Evolutionary conservation across 2,113 vertebrate species (phyloP).

Genomic region (Eulemur rufifrons): DNA sequence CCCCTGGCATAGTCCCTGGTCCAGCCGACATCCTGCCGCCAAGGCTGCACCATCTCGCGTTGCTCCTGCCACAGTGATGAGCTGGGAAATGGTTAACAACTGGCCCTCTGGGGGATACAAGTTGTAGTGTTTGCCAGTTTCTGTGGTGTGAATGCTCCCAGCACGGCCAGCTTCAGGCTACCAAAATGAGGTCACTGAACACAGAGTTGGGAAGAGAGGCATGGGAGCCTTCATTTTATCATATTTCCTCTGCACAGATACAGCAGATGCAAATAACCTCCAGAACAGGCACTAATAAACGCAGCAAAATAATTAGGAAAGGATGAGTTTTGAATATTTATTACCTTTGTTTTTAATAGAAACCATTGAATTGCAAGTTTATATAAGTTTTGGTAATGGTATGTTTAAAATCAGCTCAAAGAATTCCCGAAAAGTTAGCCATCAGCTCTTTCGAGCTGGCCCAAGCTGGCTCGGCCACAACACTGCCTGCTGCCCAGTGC

Average conservation of each 20-base stretch:
- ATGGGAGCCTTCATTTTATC: rapidly evolving
- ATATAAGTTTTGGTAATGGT: background rate
- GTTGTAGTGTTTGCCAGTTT: background rate
- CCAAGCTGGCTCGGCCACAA: too few relatives aligned
- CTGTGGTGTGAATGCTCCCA: background rate
- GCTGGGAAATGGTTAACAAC: background rate
- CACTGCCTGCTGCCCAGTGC: background rate
- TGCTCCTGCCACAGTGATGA: too few relatives aligned
- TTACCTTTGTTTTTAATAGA: background rate
- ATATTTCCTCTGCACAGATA: rapidly evolving
- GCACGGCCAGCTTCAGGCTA: background rate
- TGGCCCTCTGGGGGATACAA: rapidly evolving
- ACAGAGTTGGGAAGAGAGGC: background rate
- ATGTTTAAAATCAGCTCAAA: background rate
- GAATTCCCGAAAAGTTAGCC: background rate
- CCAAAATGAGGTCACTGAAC: background rate
- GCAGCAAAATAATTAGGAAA: background rate
- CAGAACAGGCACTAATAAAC: background rate
- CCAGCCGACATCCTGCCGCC: background rate
- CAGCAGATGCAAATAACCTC: rapidly evolving
- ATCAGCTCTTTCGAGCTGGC: background rate
- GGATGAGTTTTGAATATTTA: background rate
- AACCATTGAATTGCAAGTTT: background rate
- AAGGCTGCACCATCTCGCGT: too few relatives aligned
- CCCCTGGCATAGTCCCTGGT: background rate